phyloP scores from a whole-genome alignment of 92 coral and sea anemone genomes.

The Plumapathes pennacea region DNA sequence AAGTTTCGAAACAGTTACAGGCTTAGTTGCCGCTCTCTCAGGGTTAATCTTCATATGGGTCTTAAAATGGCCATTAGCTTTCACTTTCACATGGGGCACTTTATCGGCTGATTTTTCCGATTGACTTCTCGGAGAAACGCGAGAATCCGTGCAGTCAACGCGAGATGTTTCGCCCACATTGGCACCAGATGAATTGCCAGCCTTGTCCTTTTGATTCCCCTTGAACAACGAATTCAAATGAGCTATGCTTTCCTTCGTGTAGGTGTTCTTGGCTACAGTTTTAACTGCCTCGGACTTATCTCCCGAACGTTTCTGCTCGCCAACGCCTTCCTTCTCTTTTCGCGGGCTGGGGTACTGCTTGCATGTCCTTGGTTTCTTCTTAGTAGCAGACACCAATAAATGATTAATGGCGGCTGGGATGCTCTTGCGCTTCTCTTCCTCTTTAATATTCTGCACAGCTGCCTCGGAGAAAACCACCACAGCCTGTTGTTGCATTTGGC shows the following conservation, averaged over 20 bases:
- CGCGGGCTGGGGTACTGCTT: conserved; percentile 42
- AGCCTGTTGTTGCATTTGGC: conserved; percentile 96
- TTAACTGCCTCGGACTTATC: conserved; percentile 15
- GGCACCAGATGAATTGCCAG: neutral
- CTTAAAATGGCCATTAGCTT: too few species aligned
- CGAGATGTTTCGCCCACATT: too few species aligned
- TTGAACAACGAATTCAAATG: conserved; percentile 86
- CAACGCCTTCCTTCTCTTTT: conserved; percentile 24
- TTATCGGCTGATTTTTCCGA: too few species aligned
- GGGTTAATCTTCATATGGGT: neutral
- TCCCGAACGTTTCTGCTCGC: conserved; percentile 17
- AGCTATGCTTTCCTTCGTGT: conserved; percentile 75
- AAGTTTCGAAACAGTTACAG: conserved; percentile 44
- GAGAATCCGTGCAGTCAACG: too few species aligned
- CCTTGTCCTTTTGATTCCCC: conserved; percentile 65
- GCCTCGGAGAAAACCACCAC: conserved; percentile 95
- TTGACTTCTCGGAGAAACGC: too few species aligned
- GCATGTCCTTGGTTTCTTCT: conserved; percentile 41
- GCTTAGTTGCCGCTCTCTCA: neutral
- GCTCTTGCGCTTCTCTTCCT: conserved; percentile 68
- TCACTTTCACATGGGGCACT: too few species aligned
- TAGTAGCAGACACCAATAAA: conserved; percentile 88
- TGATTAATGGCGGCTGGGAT: conserved; percentile 91
- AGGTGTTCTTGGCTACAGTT: conserved; percentile 67
- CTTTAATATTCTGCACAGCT: conserved; percentile 84